phyloP scores from a whole-genome alignment of 2,113 vertebrate genomes.

The Rhagologus leucostigma region DNA sequence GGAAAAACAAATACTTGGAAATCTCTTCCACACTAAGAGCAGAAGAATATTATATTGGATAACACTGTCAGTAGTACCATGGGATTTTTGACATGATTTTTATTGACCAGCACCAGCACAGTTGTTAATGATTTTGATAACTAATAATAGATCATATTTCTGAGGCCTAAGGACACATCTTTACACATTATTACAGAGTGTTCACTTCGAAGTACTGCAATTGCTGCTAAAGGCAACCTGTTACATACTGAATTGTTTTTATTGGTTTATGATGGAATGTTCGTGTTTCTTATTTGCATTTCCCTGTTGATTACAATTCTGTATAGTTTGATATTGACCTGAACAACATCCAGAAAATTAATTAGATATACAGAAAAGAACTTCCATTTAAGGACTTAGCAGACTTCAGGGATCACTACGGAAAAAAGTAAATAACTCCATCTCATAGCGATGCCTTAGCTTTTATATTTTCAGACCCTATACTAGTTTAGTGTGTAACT shows the following conservation, averaged over 20 bases:
- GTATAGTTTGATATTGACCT: background rate
- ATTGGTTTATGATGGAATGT: background rate
- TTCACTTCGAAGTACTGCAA: background rate
- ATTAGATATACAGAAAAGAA: background rate
- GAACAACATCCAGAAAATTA: background rate
- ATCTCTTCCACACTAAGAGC: background rate
- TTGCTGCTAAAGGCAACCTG: background rate
- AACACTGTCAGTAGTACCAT: background rate
- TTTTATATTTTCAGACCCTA: background rate
- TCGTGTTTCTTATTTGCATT: background rate
- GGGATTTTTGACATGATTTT: background rate
- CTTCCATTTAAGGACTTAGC: background rate
- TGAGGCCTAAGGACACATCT: background rate
- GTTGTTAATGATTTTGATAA: conserved; percentile 7
- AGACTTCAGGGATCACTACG: background rate
- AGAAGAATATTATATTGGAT: background rate
- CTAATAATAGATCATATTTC: background rate
- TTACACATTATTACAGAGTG: background rate
- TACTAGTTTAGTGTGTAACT: background rate
- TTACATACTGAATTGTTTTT: background rate
- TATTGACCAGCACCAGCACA: background rate
- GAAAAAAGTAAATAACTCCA: background rate
- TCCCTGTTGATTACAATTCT: background rate
- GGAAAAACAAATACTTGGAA: conserved; percentile 1
- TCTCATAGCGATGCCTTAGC: background rate